Conservation (phyloP, 1,140 invertebrate species). For the Proctacanthus coquilletti region DNA sequence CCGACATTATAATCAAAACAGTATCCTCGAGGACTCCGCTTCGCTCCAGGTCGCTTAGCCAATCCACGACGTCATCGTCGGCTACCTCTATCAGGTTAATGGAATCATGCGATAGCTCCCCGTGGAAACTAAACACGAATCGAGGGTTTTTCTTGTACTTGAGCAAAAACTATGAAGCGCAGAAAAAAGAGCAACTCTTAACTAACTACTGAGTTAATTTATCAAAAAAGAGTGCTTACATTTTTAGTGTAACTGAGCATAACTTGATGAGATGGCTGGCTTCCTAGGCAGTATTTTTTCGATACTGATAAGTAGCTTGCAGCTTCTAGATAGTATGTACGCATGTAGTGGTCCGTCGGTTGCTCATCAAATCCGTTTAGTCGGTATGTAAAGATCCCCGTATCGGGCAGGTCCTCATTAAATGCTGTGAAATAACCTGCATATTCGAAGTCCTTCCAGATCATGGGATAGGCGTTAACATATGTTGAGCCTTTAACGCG, state of each 20-base stretch:
- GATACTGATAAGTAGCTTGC: slow-evolving; percentile 34
- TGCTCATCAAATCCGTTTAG: slow-evolving; percentile 71
- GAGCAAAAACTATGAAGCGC: slow-evolving; percentile 38
- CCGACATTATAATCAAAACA: slow-evolving; percentile 69
- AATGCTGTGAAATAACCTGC: slow-evolving; percentile 61
- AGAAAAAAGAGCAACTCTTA: slow-evolving; percentile 1
- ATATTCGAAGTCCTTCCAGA: slow-evolving; percentile 59
- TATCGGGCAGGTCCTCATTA: slow-evolving; percentile 69
- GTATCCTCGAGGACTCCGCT: slow-evolving; percentile 56
- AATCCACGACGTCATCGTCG: slow-evolving; percentile 54
- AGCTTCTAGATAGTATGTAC: slow-evolving; percentile 55
- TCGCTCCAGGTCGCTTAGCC: slow-evolving; percentile 42
- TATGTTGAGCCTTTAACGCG: slow-evolving; percentile 41
- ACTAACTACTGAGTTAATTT: slow-evolving; percentile 4
- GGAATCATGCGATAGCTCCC: slow-evolving; percentile 78
- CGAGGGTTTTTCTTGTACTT: slow-evolving; percentile 43
- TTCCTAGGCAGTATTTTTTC: slow-evolving; percentile 56
- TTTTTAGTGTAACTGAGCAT: slow-evolving; percentile 45
- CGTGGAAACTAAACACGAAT: slow-evolving; percentile 77
- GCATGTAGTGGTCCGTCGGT: slow-evolving; percentile 84
- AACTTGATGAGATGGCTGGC: slow-evolving; percentile 55
- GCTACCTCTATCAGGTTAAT: slow-evolving; percentile 59
- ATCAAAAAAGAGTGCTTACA: slow-evolving; percentile 31
- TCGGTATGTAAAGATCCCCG: slow-evolving; percentile 82
- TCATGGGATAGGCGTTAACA: slow-evolving; percentile 67